Conservation (phyloP, 1,140 invertebrate species). For the Hermetia illucens region DNA sequence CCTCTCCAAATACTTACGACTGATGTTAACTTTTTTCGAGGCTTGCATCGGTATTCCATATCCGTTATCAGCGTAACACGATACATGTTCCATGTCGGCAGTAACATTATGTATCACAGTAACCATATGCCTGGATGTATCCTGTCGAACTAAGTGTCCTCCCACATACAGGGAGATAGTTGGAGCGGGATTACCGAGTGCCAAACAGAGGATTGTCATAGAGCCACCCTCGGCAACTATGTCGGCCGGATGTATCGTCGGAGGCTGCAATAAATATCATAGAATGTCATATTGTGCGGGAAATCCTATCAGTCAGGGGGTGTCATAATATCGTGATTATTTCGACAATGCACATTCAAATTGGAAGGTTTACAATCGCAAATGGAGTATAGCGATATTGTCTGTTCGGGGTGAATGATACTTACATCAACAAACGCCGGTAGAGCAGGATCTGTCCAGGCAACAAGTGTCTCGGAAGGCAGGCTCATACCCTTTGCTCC, state of each 20-base stretch:
- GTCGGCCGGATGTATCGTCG: constrained; percentile 66
- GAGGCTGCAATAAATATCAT: constrained; percentile 40
- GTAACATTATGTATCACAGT: constrained; percentile 67
- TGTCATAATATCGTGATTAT: too few relatives aligned
- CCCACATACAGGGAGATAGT: constrained; percentile 57
- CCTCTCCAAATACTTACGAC: constrained; percentile 43
- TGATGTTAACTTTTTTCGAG: constrained; percentile 56
- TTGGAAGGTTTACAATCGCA: too few relatives aligned
- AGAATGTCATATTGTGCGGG: too few relatives aligned
- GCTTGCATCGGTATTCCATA: constrained; percentile 72
- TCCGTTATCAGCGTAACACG: constrained; percentile 73
- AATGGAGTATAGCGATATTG: too few relatives aligned
- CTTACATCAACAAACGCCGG: constrained; percentile 69
- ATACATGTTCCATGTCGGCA: constrained; percentile 65
- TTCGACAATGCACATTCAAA: too few relatives aligned
- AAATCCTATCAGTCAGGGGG: too few relatives aligned
- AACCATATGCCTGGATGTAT: constrained; percentile 64
- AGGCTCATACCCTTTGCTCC: constrained; percentile 49
- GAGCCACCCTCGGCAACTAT: constrained; percentile 65
- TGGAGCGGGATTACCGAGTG: constrained; percentile 66
- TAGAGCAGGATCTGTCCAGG: constrained; percentile 74
- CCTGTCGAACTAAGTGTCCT: constrained; percentile 56
- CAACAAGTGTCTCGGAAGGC: constrained; percentile 62
- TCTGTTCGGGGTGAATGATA: too few relatives aligned
- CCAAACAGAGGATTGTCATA: constrained; percentile 72